Evolutionary conservation across 2,113 vertebrate species (phyloP), one percentile per base, ranked within the genome.

Genomic region (Illadopsis cleaveri): DNA sequence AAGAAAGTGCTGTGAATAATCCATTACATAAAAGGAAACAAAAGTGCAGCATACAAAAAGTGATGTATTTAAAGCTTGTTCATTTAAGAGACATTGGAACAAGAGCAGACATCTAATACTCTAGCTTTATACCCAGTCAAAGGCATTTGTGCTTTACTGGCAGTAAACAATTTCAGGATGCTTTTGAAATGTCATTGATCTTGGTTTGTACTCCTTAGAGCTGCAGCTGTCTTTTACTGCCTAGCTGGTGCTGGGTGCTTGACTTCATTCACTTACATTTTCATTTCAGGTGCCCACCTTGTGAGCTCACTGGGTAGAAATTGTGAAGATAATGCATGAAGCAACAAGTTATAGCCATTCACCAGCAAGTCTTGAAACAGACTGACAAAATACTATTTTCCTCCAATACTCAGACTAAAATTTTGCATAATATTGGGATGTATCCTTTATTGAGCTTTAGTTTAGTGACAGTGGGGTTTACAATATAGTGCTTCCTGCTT

Each of bases 1-100:
- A 90, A 76, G 70, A 94, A 92, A 90, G 71, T 69, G 62, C 45
- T 76, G 75, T 90, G 88, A 94, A 88, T 90, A 92, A 90, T 88
- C 94, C 33, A 16, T 85, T 82, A 82, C 56, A 82, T 90, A 68
- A 88, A 89, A 93, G 22, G 57, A 91, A 91, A 85, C 70, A 93
- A 64, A 88, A 89, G 37, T 64, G 48, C 30, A 82, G 73, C 44
- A 31, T 81, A 75, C 66, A 75, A 87, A 94, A 84, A 85, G 6
- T 47, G 65, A 38, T 50, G 20, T 81, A 51, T 89, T 94, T 94
- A 89, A 94, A 87, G 48, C 21, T 75, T 82, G 60, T 60, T 91
- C 69, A 35, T 84, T 86, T 93, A 93, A 90, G 44, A 89, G 60
- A 79, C 44, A 31, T 4, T 51, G 51, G 30, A 94, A 93, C 30